These are phyloP conservation scores for Cydia pomonella DNA, from an alignment of 1,140 invertebrate genomes.

Conservation along the genomic window DNA sequence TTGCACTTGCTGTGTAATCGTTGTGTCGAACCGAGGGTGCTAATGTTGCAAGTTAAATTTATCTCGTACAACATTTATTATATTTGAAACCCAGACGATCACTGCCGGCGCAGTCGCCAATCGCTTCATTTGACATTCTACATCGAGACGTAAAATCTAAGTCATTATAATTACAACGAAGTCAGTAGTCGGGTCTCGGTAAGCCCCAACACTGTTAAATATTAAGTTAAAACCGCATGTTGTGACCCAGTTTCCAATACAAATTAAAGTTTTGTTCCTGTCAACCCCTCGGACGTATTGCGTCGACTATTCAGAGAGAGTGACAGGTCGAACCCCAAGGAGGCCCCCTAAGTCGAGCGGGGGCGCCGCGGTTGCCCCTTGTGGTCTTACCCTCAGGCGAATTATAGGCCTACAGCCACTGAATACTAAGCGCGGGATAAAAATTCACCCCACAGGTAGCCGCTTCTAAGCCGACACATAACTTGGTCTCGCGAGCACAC, in stretches of 20 bases:
- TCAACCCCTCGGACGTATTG: slow-evolving; percentile 27
- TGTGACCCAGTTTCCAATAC: slow-evolving; percentile 21
- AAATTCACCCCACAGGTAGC: slow-evolving; percentile 67
- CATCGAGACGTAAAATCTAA: not conserved
- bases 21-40: slow-evolving; percentile 62
- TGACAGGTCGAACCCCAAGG: slow-evolving; percentile 44
- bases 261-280: slow-evolving; percentile 34
- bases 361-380: slow-evolving; percentile 49
- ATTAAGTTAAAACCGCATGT: slow-evolving; percentile 21
- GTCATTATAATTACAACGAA: not conserved
- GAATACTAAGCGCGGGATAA: slow-evolving; percentile 68
- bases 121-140: slow-evolving; percentile 6
- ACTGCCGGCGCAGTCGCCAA: not conserved
- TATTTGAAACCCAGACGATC: slow-evolving; percentile 49
- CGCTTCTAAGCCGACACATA: slow-evolving; percentile 61
- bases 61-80: slow-evolving; percentile 70
- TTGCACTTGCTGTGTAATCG: slow-evolving; percentile 66
- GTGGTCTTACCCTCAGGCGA: slow-evolving; percentile 57
- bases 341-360: slow-evolving; percentile 46
- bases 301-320: slow-evolving; percentile 33
- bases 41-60: slow-evolving; percentile 70
- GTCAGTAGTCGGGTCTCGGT: not conserved
- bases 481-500: slow-evolving; percentile 49
- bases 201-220: not conserved
- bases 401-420: slow-evolving; percentile 59